These are phyloP conservation scores for Nibea coibor DNA, from an alignment of 2,113 vertebrate species.

Conservation along the genomic window DNA sequence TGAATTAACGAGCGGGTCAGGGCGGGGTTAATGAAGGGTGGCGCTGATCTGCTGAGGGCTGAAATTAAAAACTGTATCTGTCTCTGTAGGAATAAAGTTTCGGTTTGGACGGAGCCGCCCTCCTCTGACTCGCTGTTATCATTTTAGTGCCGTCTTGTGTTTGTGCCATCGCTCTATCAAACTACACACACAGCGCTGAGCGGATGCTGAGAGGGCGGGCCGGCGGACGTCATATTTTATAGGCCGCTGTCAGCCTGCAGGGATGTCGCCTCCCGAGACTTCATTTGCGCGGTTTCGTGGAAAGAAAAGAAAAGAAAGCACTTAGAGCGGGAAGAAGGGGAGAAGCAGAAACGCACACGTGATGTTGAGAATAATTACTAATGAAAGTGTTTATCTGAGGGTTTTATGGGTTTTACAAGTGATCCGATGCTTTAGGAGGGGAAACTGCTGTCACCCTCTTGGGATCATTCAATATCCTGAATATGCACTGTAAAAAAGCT, in stretches of 20 bases:
- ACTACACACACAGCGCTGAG: background rate
- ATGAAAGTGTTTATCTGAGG: background rate
- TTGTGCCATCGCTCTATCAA: background rate
- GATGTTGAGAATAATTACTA: background rate
- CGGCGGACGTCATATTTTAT: background rate
- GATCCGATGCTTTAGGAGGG: background rate
- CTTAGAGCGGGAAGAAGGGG: background rate
- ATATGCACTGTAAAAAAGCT: background rate
- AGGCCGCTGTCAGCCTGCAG: background rate
- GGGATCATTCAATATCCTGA: constrained; percentile 5
- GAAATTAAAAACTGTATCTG: constrained; percentile 55
- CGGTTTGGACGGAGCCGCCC: background rate
- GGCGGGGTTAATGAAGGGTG: constrained; percentile 69
- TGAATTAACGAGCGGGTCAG: constrained; percentile 69
- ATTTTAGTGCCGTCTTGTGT: constrained; percentile 5
- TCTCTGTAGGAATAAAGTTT: constrained; percentile 18
- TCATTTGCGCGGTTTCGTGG: background rate
- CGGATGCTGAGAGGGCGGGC: background rate
- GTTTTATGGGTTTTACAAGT: constrained; percentile 11
- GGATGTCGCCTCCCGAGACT: background rate
- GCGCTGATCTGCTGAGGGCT: constrained; percentile 57
- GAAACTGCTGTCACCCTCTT: no score
- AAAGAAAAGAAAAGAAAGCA: background rate
- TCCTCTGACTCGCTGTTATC: background rate
- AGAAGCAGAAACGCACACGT: background rate